phyloP scores from a whole-genome alignment of 2,113 vertebrate species.

The Anser brachyrhynchus region DNA sequence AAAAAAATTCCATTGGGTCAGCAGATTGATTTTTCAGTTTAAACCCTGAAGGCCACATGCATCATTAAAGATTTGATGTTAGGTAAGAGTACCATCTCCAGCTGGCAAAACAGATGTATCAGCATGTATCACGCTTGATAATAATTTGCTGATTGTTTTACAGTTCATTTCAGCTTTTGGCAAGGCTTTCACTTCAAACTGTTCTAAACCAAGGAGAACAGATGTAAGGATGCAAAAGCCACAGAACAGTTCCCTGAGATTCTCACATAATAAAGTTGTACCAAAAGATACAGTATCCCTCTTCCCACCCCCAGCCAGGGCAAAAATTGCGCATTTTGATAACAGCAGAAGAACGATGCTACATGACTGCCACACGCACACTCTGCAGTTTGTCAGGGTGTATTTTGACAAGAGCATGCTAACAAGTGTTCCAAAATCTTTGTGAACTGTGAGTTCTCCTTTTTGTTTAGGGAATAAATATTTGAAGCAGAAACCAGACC shows the following conservation, averaged over 20 bases:
- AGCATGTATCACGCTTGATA: not conserved
- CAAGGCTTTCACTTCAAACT: not conserved
- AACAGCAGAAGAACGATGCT: not conserved
- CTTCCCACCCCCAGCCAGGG: not conserved
- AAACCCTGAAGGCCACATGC: constrained; percentile 22
- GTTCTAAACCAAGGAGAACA: not conserved
- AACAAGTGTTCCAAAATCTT: not conserved
- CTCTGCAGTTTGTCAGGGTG: not conserved
- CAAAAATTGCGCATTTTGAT: not conserved
- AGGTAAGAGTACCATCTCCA: constrained; percentile 25
- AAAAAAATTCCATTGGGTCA: constrained; percentile 32
- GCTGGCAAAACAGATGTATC: constrained; percentile 29
- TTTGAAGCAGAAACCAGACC: constrained; percentile 6
- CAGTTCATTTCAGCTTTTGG: not conserved
- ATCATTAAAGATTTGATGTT: constrained; percentile 36
- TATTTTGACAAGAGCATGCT: constrained; percentile 22
- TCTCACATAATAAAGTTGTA: not conserved
- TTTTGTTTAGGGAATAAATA: constrained; percentile 43
- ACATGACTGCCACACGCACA: not conserved
- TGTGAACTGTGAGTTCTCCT: constrained; percentile 48
- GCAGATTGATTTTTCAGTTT: not conserved
- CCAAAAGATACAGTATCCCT: not conserved
- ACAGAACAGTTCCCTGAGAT: not conserved
- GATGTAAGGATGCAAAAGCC: not conserved
- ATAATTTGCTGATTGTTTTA: not conserved